Evolutionary conservation across 2,113 vertebrate genomes (phyloP).

Genomic region (Bothrops jararaca): DNA sequence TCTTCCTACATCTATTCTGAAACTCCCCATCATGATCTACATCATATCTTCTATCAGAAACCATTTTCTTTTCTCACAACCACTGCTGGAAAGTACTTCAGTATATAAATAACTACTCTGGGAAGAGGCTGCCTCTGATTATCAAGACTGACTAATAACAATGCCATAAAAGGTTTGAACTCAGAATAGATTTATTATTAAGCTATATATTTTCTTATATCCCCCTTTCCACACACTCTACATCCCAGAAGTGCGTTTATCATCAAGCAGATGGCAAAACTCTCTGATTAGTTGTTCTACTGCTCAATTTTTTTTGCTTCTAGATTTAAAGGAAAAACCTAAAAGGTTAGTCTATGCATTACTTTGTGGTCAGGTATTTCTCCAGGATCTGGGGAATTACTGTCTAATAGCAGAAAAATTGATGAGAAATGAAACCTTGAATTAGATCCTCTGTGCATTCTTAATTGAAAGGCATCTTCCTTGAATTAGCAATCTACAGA

Average conservation of each 20-base stretch:
- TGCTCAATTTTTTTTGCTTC: constrained; percentile 20
- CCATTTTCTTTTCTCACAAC: background rate
- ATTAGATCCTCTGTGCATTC: background rate
- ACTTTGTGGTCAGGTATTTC: background rate
- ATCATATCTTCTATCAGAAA: background rate
- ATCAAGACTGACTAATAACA: constrained; percentile 37
- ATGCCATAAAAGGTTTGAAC: constrained; percentile 27
- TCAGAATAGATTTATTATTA: constrained; percentile 24
- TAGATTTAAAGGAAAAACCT: background rate
- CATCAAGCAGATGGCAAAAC: background rate
- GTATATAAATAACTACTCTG: constrained; percentile 3
- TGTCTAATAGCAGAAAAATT: background rate
- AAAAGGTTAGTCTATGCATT: background rate
- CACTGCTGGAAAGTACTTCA: background rate
- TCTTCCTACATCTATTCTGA: background rate
- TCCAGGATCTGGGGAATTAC: background rate
- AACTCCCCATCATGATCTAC: background rate
- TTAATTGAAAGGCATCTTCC: background rate
- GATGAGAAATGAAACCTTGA: constrained; percentile 2
- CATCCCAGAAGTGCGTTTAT: constrained; percentile 21
- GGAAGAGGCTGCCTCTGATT: constrained; percentile 46
- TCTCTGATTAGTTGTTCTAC: constrained; percentile 12
- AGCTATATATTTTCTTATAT: constrained; percentile 5
- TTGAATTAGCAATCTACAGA: background rate
- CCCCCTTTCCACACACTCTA: background rate